Base-by-base conservation (phyloP, 2,888 invertebrate species). In the Eurytoma adleriae region DNA sequence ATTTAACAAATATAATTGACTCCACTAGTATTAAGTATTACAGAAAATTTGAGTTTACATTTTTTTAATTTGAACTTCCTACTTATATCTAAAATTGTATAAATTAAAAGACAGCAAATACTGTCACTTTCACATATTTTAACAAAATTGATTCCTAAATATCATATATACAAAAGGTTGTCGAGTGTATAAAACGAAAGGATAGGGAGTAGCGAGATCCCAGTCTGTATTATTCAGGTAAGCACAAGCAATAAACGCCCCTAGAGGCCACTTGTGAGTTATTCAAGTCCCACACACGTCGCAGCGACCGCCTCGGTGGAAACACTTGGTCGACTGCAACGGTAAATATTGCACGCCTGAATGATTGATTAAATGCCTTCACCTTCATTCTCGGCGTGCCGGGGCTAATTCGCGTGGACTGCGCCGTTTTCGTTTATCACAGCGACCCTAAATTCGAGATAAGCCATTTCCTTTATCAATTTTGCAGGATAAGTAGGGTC, bases 401-500 rank as follows among this genome's bases (percentile, higher is more conserved):
- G 18, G n/a, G 50, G 27, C 48, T 71, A 66, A 77, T 71, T 71
- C 40, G 30, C 18, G 7, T 18, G 10, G n/a, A 4, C 27, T 16
- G 61, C 7, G 5, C 27, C 57, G 18, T 66, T 70, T 30, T 52
- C 48, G 18, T 7, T 66, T 48, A 73, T 73, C 50, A 73, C 54
- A 48, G 56, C 57, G 3, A 27, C 40, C 48, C 27, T 69, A 5
- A 82, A 20, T 1, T 79, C 50, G 0, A 48, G 56, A 73, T 84
- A 88, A 16, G 86, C 84, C 48, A 85, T 82, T 77, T 82, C 73
- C 78, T 84, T 86, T 3, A 87, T 80, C 69, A 88, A 77, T 83
- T 87, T 88, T 18, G 86, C 88, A 56, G 85, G 86, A 71, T 87
- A 86, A 16, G 84, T 88, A 0, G 89, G 88, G 79, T 88, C 87